phyloP scores from a whole-genome alignment of 1,140 invertebrate genomes.

The Zophobas atratus region DNA sequence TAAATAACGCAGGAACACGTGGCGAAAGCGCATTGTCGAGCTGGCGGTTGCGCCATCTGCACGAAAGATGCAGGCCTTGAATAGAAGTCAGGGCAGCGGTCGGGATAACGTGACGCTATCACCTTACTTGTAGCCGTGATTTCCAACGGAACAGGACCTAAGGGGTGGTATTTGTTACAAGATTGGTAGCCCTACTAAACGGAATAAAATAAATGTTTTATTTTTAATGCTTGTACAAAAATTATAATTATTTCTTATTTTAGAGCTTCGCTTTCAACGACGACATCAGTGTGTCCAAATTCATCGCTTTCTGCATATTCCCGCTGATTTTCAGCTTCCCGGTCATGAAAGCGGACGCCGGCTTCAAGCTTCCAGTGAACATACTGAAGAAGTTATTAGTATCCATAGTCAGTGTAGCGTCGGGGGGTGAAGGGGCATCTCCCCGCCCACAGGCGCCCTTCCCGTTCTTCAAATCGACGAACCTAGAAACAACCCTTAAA shows the following conservation, averaged over 20 bases:
- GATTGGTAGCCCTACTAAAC: no score
- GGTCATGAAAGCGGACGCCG: conserved; percentile 94
- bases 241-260: conserved; percentile 52
- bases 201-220: neutral
- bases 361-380: conserved; percentile 90
- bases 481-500: conserved; percentile 66
- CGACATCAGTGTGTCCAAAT: conserved; percentile 94
- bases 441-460: conserved; percentile 86
- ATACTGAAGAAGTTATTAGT: conserved; percentile 83
- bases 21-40: no score
- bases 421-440: conserved; percentile 77
- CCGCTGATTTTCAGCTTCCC: conserved; percentile 97
- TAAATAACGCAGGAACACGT: no score
- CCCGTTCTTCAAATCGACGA: conserved; percentile 92
- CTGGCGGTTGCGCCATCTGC: no score
- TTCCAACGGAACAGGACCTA: no score
- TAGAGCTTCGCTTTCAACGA: conserved; percentile 83
- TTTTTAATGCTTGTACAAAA: neutral
- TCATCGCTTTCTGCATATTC: conserved; percentile 95
- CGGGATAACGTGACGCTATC: no score
- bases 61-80: no score
- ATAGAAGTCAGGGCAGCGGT: no score
- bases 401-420: conserved; percentile 91
- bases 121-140: no score
- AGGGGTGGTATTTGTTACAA: no score